Percentiles rank a stretch among this genome's conserved stretches.
phyloP scores from a whole-genome alignment of 2,888 invertebrate species.

The Drosophila cyrtoloma region DNA sequence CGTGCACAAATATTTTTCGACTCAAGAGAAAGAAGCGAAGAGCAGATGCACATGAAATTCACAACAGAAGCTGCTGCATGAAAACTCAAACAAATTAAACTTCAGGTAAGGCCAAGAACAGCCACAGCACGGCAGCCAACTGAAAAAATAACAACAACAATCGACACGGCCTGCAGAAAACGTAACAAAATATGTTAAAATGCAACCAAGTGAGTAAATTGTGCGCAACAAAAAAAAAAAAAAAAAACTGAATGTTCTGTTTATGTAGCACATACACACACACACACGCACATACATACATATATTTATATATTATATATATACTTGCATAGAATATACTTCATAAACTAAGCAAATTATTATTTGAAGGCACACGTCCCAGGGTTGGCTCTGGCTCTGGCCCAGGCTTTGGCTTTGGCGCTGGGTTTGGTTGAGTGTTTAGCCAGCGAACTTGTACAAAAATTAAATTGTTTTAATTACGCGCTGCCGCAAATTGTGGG shows the following conservation, averaged over 20 bases:
- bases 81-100: slow-evolving; percentile 79
- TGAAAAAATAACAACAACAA: slow-evolving; percentile 79
- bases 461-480: slow-evolving; percentile 82
- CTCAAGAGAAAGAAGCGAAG: slow-evolving; percentile 59
- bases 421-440: slow-evolving; percentile 27
- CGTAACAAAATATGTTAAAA: slow-evolving; percentile 80
- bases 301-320: neutral
- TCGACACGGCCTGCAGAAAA: slow-evolving; percentile 66
- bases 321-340: slow-evolving; percentile 45
- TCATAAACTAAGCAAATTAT: slow-evolving; percentile 80
- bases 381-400: slow-evolving; percentile 53
- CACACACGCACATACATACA: slow-evolving; percentile 16
- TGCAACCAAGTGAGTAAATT: slow-evolving; percentile 80
- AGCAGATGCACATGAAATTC: slow-evolving; percentile 78
- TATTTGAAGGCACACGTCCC: slow-evolving; percentile 75
- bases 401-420: slow-evolving; percentile 29
- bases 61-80: slow-evolving; percentile 73
- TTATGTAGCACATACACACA: slow-evolving; percentile 69
- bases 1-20: slow-evolving; percentile 81
- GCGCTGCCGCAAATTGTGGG: slow-evolving; percentile 79
- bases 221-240: slow-evolving; percentile 65
- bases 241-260: slow-evolving; percentile 62
- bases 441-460: slow-evolving; percentile 74
- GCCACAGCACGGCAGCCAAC: slow-evolving; percentile 60
- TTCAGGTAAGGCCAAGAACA: slow-evolving; percentile 66